phyloP scores from a whole-genome alignment of 37 sponge, comb jelly and placozoan species.

The Axinella damicornis region DNA sequence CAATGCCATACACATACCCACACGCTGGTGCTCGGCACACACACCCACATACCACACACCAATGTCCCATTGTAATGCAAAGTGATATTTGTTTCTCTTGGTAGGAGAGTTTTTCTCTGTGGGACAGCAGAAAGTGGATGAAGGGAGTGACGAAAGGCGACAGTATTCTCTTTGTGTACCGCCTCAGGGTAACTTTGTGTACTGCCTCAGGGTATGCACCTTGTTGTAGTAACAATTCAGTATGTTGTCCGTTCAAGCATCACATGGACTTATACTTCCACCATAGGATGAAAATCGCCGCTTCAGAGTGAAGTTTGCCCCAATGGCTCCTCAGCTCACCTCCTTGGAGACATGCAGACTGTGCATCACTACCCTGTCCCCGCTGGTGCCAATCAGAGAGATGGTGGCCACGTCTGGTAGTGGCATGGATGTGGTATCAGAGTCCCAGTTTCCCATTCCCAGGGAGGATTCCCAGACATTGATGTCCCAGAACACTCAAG shows the following conservation, averaged over 20 bases:
- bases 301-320: constrained; percentile 76
- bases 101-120: constrained; percentile 90
- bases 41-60: no score
- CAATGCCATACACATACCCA: not conserved
- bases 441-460: no score
- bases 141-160: constrained; percentile 83
- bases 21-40: no score
- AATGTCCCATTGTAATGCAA: not conserved
- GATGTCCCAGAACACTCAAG: no score
- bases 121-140: constrained; percentile 82
- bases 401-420: constrained; percentile 5
- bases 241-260: no score
- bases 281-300: constrained; percentile 57
- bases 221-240: no score
- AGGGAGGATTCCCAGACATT: no score
- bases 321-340: not conserved
- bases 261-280: no score
- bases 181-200: constrained; percentile 30
- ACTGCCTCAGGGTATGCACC: no score
- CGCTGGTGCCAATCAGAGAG: constrained; percentile 62
- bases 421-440: no score
- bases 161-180: constrained; percentile 85
- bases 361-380: constrained; percentile 24
- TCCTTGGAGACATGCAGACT: constrained; percentile 54
- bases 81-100: not conserved